Percentiles rank a stretch among this genome's conserved stretches.
These are phyloP conservation scores for Chroicocephalus ridibundus DNA, from an alignment of 2,113 vertebrate species.

Conservation along the genomic window DNA sequence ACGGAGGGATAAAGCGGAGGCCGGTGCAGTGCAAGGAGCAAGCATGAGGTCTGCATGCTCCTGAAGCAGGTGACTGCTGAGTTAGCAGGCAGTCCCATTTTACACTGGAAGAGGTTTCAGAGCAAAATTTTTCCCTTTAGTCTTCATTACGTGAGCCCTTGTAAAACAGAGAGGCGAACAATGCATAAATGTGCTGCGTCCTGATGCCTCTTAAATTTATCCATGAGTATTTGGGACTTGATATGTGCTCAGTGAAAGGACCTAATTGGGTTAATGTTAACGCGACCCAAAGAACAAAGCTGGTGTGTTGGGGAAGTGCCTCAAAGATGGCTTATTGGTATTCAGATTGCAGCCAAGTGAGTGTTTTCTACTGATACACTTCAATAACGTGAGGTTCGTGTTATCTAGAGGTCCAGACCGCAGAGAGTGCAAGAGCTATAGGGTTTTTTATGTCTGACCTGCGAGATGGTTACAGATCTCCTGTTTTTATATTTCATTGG, in stretches of 20 bases:
- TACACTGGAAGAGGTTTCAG: not conserved
- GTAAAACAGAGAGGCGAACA: not conserved
- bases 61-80: not conserved
- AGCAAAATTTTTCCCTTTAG: not conserved
- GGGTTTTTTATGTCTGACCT: not conserved
- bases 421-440: not conserved
- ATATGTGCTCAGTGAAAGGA: not conserved
- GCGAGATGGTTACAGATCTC: not conserved
- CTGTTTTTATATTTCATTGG: not conserved
- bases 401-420: not conserved
- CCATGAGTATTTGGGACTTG: not conserved
- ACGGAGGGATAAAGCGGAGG: not conserved
- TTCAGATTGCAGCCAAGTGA: not conserved
- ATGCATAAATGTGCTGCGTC: not conserved
- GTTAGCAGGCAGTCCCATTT: not conserved
- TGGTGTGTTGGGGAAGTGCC: not conserved
- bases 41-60: not conserved
- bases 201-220: not conserved
- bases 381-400: not conserved
- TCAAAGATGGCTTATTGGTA: not conserved
- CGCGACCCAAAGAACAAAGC: not conserved
- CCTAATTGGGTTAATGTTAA: not conserved
- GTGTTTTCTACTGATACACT: not conserved
- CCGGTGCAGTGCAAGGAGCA: fast-evolving
- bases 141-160: not conserved